These are phyloP conservation scores for Leuciscus idus DNA, from an alignment of 2,113 vertebrate genomes.

Conservation along the genomic window DNA sequence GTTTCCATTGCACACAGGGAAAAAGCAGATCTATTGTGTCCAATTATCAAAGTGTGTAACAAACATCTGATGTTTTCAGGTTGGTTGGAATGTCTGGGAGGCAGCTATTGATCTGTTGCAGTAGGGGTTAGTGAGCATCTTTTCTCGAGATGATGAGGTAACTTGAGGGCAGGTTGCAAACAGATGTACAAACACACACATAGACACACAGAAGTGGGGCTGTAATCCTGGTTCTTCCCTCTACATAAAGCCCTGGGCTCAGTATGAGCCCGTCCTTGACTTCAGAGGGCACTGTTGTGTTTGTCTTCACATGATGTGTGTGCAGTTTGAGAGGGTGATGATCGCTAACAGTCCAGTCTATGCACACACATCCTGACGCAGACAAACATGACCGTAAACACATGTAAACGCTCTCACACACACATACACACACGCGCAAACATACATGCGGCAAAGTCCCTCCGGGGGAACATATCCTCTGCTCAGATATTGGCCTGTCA, in stretches of 20 bases:
- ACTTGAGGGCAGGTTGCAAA: conserved; percentile 40
- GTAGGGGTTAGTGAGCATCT: conserved; percentile 43
- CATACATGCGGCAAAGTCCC: conserved; percentile 32
- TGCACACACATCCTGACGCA: conserved; percentile 8
- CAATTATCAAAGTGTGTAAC: conserved; percentile 31
- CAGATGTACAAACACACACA: conserved; percentile 27
- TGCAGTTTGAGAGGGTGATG: conserved; percentile 68
- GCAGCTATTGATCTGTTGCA: conserved; percentile 43
- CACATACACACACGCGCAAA: not conserved
- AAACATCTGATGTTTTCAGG: conserved; percentile 19
- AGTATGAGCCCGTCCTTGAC: conserved; percentile 71
- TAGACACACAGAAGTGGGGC: conserved; percentile 41
- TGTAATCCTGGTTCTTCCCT: conserved; percentile 50
- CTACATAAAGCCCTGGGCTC: conserved; percentile 55
- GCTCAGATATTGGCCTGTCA: conserved; percentile 85
- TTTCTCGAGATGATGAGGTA: conserved; percentile 52
- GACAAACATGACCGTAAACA: conserved; percentile 36
- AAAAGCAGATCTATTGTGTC: conserved; percentile 5
- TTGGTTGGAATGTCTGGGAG: conserved; percentile 22
- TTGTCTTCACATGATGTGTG: conserved; percentile 69
- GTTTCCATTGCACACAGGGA: not conserved
- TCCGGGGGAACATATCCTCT: conserved; percentile 72
- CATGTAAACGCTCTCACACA: conserved; percentile 30
- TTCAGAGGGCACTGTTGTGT: conserved; percentile 71
- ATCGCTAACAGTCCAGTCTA: conserved; percentile 64